phyloP scores from a whole-genome alignment of 2,888 invertebrate genomes.

The Gibbula magus region DNA sequence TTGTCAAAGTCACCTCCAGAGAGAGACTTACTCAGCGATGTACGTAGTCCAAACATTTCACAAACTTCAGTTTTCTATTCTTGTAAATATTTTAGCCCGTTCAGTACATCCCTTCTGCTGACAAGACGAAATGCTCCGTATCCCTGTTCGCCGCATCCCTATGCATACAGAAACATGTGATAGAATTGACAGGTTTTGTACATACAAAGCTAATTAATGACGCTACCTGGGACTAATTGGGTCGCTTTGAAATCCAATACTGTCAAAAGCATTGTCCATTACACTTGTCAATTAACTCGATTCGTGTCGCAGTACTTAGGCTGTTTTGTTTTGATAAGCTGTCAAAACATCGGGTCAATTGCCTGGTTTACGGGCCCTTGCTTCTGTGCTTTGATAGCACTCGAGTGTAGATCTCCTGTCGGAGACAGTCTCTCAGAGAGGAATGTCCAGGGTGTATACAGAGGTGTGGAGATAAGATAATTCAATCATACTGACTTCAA shows the following conservation, averaged over 20 bases:
- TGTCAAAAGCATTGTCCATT: background rate
- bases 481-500: background rate
- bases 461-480: no score
- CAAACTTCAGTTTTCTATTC: no score
- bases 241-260: background rate
- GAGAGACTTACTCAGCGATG: slow-evolving; percentile 10
- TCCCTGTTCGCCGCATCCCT: background rate
- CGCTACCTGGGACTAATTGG: background rate
- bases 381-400: background rate
- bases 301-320: background rate
- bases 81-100: no score
- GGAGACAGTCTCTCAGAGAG: no score
- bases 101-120: no score
- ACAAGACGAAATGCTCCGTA: background rate
- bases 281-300: background rate
- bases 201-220: background rate
- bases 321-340: background rate
- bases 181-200: background rate
- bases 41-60: slow-evolving; percentile 28
- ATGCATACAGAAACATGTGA: background rate
- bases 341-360: slow-evolving; percentile 8
- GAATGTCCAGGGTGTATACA: no score
- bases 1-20: slow-evolving; percentile 24
- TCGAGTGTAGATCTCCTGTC: background rate
- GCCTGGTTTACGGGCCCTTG: background rate